Evolutionary conservation across 2,888 invertebrate species (phyloP), one percentile per base, ranked within the genome.

Genomic region (Dryococelus australis): DNA sequence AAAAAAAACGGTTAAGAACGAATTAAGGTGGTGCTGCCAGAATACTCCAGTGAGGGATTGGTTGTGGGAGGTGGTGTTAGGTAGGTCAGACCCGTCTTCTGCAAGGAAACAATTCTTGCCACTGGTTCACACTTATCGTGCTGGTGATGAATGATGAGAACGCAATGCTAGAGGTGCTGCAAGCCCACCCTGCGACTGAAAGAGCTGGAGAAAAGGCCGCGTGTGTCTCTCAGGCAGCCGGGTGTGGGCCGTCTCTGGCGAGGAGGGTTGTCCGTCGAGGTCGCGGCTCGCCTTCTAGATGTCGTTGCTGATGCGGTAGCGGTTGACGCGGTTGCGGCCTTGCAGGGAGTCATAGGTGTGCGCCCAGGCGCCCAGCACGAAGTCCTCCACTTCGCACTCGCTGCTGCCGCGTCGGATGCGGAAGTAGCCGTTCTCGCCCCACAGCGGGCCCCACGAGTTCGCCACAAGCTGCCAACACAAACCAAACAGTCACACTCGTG

Each of bases 381-480:
- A 98, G 2, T 96, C 95, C 91, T 99, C 99, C 91, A 99, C 98
- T 90, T 96, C 96, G 91, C 97, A 97, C 91, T 98, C 98, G 93
- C 98, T 97, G 87, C 91, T 92, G 81, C 99, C 99, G 87, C 97
- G 95, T 9, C 94, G 92, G 90, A 99, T 98, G 88, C 96, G 95
- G 95, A 99, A 99, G 91, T 95, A 96, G 0, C 99, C 99, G 89
- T 95, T 93, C 91, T 99, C 98, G 16, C 99, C 99, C 99, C 99
- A 99, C 90, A 95, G 93, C 0, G 92, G 91, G 13, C 99, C 99
- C 99, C 99, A 99, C 53, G 98, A 98, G 93, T 99, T 99, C 85
- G 97, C 97, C 81, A 96, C 97, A 91, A 97, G 94, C 98, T 8
- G 93, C 92, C 43, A 43, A n/a, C 43, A 43, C 65, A 51, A 3